Evolutionary conservation across 2,797 vertebrate genomes (phyloP).

Genomic region (Hemitrygon akajei): DNA sequence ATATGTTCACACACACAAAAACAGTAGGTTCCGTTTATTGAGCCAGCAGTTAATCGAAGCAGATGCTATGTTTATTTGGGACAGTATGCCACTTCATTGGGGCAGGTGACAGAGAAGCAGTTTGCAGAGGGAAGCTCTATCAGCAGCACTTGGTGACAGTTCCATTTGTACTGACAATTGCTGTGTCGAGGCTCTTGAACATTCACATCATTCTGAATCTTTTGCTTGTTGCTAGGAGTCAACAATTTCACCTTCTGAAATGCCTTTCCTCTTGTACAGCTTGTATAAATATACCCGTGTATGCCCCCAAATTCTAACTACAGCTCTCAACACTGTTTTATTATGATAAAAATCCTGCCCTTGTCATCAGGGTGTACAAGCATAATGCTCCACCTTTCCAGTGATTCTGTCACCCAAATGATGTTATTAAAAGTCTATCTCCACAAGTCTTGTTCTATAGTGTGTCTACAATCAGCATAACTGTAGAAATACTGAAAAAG

Average conservation of each 20-base stretch:
- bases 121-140: slow-evolving; percentile 62
- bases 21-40: too few species aligned
- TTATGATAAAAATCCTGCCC: neutral
- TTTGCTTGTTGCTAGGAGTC: slow-evolving; percentile 49
- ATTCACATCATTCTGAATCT: slow-evolving; percentile 53
- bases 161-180: slow-evolving; percentile 67
- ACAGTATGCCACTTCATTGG: too few species aligned
- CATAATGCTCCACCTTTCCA: neutral
- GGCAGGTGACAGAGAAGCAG: slow-evolving; percentile 53
- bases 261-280: slow-evolving; percentile 51
- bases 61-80: neutral
- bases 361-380: neutral
- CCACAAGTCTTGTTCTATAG: neutral
- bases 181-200: slow-evolving; percentile 62
- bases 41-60: too few species aligned
- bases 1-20: too few species aligned
- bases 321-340: neutral
- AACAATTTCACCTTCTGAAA: slow-evolving; percentile 60
- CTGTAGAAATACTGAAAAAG: neutral
- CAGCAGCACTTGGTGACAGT: slow-evolving; percentile 63
- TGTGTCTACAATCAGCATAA: neutral
- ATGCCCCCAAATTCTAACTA: slow-evolving; percentile 4
- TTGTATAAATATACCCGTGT: slow-evolving; percentile 55
- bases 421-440: neutral
- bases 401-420: neutral